Conservation (phyloP, 1,140 invertebrate species). For the Babylonia areolata region DNA sequence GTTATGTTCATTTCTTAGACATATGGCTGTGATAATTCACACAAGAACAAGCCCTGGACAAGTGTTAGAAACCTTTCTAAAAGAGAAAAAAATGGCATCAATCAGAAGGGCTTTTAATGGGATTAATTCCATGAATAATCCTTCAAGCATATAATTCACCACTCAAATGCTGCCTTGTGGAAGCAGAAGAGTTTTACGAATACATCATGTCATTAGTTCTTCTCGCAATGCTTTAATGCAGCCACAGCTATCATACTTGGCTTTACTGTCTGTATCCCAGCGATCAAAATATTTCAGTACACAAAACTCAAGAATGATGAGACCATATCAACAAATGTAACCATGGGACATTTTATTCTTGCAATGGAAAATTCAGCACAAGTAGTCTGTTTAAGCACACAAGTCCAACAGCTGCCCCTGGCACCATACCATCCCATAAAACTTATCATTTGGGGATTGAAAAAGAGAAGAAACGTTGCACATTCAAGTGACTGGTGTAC, state of each 20-base stretch:
- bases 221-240: background rate
- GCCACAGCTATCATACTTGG: background rate
- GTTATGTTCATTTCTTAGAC: too few species aligned
- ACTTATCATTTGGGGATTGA: background rate
- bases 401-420: background rate
- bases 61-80: too few species aligned
- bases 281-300: background rate
- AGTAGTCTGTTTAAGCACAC: background rate
- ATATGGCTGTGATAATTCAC: too few species aligned
- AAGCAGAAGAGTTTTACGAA: too few species aligned
- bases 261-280: background rate
- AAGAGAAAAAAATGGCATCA: too few species aligned
- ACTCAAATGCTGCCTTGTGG: too few species aligned
- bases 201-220: too few species aligned
- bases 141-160: too few species aligned
- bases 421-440: background rate
- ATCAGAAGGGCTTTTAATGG: too few species aligned
- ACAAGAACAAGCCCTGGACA: too few species aligned
- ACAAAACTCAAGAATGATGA: background rate
- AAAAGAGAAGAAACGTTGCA: background rate
- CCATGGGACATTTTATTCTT: background rate
- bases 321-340: background rate
- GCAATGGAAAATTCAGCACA: background rate
- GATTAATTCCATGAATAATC: too few species aligned
- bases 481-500: too few species aligned